Conservation (phyloP, 2,113 vertebrate genomes). For the Rattus rattus region DNA sequence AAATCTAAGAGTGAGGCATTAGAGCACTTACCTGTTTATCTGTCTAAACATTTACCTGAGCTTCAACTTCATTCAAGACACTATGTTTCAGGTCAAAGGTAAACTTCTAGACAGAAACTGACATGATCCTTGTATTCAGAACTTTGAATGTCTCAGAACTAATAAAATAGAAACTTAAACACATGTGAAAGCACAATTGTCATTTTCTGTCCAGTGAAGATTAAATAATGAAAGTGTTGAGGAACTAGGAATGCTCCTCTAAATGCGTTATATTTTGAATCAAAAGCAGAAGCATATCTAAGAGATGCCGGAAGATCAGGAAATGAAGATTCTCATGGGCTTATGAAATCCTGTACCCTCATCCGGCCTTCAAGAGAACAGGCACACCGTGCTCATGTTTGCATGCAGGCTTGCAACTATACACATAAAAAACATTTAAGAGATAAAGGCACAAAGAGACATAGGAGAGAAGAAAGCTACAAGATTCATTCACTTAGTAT, state of each 20-base stretch:
- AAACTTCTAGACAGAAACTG: neutral
- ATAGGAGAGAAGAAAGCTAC: neutral
- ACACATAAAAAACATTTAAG: neutral
- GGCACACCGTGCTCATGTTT: no score
- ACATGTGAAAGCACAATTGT: neutral
- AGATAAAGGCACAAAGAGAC: neutral
- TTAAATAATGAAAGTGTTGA: neutral
- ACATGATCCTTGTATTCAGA: neutral
- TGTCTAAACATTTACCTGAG: neutral
- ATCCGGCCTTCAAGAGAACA: neutral
- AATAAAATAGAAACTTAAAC: neutral
- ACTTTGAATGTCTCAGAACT: neutral
- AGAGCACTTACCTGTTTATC: neutral
- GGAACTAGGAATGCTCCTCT: neutral
- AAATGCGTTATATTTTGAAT: neutral
- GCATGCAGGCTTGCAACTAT: neutral
- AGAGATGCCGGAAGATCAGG: neutral
- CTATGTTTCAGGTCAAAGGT: neutral
- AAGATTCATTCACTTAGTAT: neutral
- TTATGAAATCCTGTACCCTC: neutral
- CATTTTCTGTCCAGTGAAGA: neutral
- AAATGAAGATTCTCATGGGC: neutral
- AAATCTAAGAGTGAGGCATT: neutral
- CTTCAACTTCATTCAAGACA: neutral
- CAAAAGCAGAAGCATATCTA: neutral